Evolutionary conservation across 2,113 vertebrate species (phyloP).

Genomic region (Neolamprologus kungweensis): DNA sequence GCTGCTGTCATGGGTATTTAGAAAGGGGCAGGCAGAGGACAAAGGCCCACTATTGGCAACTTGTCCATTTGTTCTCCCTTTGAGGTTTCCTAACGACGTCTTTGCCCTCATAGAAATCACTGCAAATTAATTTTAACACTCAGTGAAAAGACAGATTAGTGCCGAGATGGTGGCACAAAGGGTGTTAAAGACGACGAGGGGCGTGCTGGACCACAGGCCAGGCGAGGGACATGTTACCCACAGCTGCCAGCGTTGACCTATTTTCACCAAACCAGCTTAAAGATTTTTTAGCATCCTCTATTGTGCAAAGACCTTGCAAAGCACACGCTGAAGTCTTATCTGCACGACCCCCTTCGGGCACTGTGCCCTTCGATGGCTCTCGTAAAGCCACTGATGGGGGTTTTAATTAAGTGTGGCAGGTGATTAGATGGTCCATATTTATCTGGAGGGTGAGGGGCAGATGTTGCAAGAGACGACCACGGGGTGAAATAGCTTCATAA

Average conservation of each 20-base stretch:
- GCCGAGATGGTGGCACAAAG: slow-evolving; percentile 75
- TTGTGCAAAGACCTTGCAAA: slow-evolving; percentile 63
- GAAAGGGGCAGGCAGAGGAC: slow-evolving; percentile 35
- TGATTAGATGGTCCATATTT: slow-evolving; percentile 79
- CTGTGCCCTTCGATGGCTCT: slow-evolving; percentile 69
- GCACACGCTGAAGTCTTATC: slow-evolving; percentile 80
- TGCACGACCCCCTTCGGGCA: slow-evolving; percentile 69
- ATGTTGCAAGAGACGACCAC: slow-evolving; percentile 82
- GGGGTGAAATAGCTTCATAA: slow-evolving; percentile 64
- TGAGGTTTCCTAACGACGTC: slow-evolving; percentile 81
- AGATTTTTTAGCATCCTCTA: slow-evolving; percentile 76
- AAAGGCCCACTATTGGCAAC: slow-evolving; percentile 71
- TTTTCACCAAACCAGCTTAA: slow-evolving; percentile 78
- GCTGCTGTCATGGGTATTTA: slow-evolving; percentile 61
- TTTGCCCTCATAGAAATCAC: slow-evolving; percentile 83
- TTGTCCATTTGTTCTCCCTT: slow-evolving; percentile 76
- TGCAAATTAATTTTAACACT: slow-evolving; percentile 86
- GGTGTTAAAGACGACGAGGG: slow-evolving; percentile 69
- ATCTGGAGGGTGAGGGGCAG: slow-evolving; percentile 78
- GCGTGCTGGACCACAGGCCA: slow-evolving; percentile 73
- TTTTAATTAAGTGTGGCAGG: slow-evolving; percentile 93
- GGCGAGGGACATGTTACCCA: slow-evolving; percentile 73
- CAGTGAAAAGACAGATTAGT: slow-evolving; percentile 91
- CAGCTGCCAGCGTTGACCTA: slow-evolving; percentile 74
- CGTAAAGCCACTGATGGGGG: slow-evolving; percentile 78